Conservation (phyloP, 2,888 invertebrate species). For the Muscina levida region DNA sequence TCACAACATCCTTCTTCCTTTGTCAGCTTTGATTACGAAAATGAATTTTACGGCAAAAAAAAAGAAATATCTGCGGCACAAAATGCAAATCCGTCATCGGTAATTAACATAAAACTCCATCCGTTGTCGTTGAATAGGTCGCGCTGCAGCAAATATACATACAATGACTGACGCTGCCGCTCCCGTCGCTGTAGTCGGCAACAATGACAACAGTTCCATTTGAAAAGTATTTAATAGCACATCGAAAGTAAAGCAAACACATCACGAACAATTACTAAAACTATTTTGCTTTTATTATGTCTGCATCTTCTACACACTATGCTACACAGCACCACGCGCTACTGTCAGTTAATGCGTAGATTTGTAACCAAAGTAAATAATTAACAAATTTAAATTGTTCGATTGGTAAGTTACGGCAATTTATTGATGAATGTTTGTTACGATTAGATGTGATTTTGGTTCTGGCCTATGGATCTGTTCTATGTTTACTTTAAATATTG, state of each 20-base stretch:
- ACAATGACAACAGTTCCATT: not conserved
- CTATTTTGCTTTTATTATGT: not conserved
- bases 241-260: conserved; percentile 4
- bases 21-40: too few species aligned
- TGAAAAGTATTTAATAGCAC: conserved; percentile 3
- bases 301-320: not conserved
- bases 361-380: too few species aligned
- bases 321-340: not conserved
- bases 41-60: not conserved
- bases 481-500: too few species aligned
- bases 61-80: not conserved
- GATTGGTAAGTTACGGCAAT: too few species aligned
- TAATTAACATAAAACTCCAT: conserved; percentile 21
- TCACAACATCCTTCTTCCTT: too few species aligned
- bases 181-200: too few species aligned
- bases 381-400: too few species aligned
- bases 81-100: conserved; percentile 16
- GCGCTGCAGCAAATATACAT: conserved; percentile 7
- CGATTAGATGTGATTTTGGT: too few species aligned
- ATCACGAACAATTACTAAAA: conserved; percentile 8
- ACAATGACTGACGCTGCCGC: not conserved
- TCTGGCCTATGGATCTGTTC: too few species aligned
- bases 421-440: too few species aligned
- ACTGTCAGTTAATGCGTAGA: too few species aligned
- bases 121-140: not conserved